Conservation (phyloP, 1,140 invertebrate species). For the Bacillus rossius region DNA sequence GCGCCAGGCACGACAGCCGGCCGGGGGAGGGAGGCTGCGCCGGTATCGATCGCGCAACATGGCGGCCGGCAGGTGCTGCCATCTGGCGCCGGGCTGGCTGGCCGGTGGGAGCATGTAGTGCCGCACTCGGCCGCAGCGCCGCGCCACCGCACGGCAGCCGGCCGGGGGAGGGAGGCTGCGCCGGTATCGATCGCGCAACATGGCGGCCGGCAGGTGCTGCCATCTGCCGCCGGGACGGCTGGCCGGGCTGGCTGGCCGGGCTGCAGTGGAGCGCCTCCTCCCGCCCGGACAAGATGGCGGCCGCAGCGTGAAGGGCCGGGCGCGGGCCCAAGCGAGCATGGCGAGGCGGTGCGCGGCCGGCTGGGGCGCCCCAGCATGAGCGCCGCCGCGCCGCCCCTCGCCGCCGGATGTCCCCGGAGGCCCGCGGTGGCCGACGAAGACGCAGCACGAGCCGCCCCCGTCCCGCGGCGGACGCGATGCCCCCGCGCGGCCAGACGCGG, state of each 20-base stretch:
- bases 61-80: no score
- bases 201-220: not conserved
- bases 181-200: not conserved
- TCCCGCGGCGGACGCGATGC: slow-evolving; percentile 9
- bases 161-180: not conserved
- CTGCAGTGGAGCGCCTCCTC: no score
- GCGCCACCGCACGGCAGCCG: no score
- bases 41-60: no score
- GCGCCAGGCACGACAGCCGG: no score
- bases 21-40: no score
- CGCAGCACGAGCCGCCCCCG: not conserved
- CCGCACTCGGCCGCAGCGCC: no score
- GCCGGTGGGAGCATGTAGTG: no score
- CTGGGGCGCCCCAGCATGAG: slow-evolving; percentile 2
- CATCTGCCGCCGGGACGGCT: no score
- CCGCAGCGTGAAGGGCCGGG: not conserved
- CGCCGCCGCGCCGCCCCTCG: slow-evolving; percentile 15
- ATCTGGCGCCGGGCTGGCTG: no score
- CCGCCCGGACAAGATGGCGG: not conserved
- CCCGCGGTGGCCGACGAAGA: not conserved
- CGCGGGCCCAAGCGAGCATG: not conserved
- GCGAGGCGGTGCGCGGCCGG: slow-evolving; percentile 2
- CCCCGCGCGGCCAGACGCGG: not conserved
- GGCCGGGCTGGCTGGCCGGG: no score
- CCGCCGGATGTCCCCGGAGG: slow-evolving; percentile 12